These are phyloP conservation scores for Hyles euphorbiae DNA, from an alignment of 1,140 invertebrate genomes.

Conservation along the genomic window DNA sequence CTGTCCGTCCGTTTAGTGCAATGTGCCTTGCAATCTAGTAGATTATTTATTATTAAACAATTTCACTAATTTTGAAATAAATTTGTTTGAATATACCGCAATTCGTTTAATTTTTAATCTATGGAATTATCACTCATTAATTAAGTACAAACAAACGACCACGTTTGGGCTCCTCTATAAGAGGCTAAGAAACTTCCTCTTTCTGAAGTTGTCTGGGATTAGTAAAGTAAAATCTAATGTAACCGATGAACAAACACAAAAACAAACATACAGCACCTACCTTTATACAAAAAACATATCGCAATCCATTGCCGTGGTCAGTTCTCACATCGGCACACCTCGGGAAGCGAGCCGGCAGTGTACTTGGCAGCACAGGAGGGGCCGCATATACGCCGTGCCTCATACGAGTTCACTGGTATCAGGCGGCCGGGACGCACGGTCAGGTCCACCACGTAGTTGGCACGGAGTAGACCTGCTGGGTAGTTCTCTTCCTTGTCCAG, in stretches of 20 bases:
- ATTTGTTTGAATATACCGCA: background rate
- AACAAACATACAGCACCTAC: background rate
- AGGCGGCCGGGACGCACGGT: slow-evolving; percentile 71
- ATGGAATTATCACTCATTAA: no score
- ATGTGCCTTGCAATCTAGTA: slow-evolving; percentile 19
- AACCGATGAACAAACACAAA: background rate
- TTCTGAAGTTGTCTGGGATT: no score
- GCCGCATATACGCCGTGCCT: slow-evolving; percentile 32
- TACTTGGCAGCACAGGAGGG: slow-evolving; percentile 29
- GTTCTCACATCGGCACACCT: slow-evolving; percentile 29
- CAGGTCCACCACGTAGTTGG: slow-evolving; percentile 79
- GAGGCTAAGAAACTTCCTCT: no score
- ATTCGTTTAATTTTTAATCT: background rate
- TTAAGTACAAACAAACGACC: no score
- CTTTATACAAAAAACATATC: background rate
- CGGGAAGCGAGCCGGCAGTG: slow-evolving; percentile 25
- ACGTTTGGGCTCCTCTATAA: no score
- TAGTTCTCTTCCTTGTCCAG: slow-evolving; percentile 28
- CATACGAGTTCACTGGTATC: slow-evolving; percentile 20
- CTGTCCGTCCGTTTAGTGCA: slow-evolving; percentile 33
- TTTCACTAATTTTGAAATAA: background rate
- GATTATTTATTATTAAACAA: slow-evolving; percentile 1
- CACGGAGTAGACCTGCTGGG: slow-evolving; percentile 75
- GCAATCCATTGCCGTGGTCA: background rate
- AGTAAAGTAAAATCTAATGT: no score